Evolutionary conservation across 1,140 invertebrate species (phyloP), one percentile per base, ranked within the genome.

Genomic region (Mya arenaria): DNA sequence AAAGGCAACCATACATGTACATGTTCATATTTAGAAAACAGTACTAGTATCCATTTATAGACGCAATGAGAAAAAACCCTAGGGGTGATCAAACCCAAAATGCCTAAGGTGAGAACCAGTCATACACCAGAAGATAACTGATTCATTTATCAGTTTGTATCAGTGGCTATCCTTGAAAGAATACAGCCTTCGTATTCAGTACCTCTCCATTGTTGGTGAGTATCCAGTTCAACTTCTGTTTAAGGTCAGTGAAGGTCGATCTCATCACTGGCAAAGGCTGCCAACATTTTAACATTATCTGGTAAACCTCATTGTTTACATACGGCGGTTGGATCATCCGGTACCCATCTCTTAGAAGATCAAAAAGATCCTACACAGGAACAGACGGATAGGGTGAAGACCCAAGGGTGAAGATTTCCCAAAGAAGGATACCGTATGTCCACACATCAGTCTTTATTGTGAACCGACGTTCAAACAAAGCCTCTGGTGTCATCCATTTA

Each of bases 401-500:
- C 34, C 94, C 94, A 25, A 94, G 88, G 0, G 93, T 94, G 89
- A 94, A 94, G 44, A 94, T 94, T 83, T 94, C 94, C 94, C 94
- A 94, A 41, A 94, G 83, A 41, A 94, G 79, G 39, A 94, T 92
- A 23, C 94, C 94, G 88, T 89, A 94, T 2, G 93, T 94, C 93
- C 93, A 94, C 98, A 94, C 92, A 84, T 94, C 93, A 87, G 90
- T 91, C 82, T 92, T 92, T 0, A 90, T 88, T 10, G 93, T 93
- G 83, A 93, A 94, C 83, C 91, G 88, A 74, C 92, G 86, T 82
- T 93, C 92, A 88, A 92, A 90, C 48, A 94, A 84, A 0, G 98
- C 97, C 93, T 99, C 99, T 0, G 98, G 98, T 0, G 99, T 98
- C 99, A 99, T 99, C 99, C 99, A 99, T 93, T 99, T 99, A 1